Base-by-base conservation (phyloP, 2,888 invertebrate genomes). In the Tenthredo distinguenda region DNA sequence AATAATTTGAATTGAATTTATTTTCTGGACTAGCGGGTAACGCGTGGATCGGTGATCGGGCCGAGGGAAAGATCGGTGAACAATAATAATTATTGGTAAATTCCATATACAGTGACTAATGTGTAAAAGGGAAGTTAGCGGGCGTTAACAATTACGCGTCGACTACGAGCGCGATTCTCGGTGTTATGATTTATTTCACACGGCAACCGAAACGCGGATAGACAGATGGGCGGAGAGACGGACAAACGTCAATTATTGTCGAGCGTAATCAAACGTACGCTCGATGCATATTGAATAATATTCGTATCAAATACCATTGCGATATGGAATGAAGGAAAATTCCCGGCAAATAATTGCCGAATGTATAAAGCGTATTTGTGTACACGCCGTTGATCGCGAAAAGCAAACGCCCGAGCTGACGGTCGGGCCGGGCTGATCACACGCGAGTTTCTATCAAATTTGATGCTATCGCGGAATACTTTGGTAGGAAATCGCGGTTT, bases 341-440 rank as follows among this genome's bases (percentile, higher is more conserved):
- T 85, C 76, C 83, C 74, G 34, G 43, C 85, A 58, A 90, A 91
- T 91, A 91, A 91, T 90, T 88, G 89, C 88, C 89, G 89, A 88
- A 89, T 88, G 90, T 88, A 90, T 90, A 89, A 90, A 91, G 91
- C 91, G 91, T 91, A 90, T 91, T 91, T 90, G 88, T 88, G 89
- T 71, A 68, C 68, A 58, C 90, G 87, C 90, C 91, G 90, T 90
- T 90, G 91, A 88, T 87, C 86, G 87, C 86, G 87, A 90, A 91
- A 89, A 85, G 85, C 87, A 86, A 71, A 83, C 58, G 12, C n/a
- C 26, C 15, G 62, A 40, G 26, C 37, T 62, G 21, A 62, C 68
- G 31, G 68, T 18, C 18, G 68, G 15, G 31, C 9, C 21, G n/a
- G 47, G n/a, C 47, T 15, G 31, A 77, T 47, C 50, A 50, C 47